Evolutionary conservation across 2,888 invertebrate genomes (phyloP), one percentile per base, ranked within the genome.

Genomic region (Cylloceria caligata): DNA sequence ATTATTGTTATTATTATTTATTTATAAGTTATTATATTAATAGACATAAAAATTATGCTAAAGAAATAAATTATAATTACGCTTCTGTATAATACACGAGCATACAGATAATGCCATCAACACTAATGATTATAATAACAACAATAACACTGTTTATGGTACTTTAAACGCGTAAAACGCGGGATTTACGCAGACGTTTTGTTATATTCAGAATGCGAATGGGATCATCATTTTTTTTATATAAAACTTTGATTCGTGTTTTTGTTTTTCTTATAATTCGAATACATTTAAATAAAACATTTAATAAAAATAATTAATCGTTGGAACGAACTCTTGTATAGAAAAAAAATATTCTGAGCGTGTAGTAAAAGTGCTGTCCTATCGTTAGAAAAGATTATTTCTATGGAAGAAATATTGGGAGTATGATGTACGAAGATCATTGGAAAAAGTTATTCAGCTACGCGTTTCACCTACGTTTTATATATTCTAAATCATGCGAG

Each of bases 171-270:
- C n/a, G n/a, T n/a, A 47, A 19, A 47, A 47, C 47, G 47, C 19
- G 4, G 47, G 13, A 19, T 47, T 16, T 47, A 47, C 47, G 47
- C 19, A 47, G 19, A 19, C 19, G 47, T 7, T 36, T 62, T n/a
- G n/a, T n/a, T n/a, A n/a, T 64, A 39, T 64, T 45, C 45, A 65
- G 4, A 65, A 47, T 16, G 27, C 42, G n/a, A n/a, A 42, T 0
- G 42, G 16, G 34, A 30, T 5, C 19, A 64, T 64, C 1, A 39
- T 24, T 24, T 1, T 39, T 45, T 45, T 13, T 45, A n/a, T 45
- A n/a, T 42, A n/a, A n/a, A n/a, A n/a, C n/a, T n/a, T n/a, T n/a
- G n/a, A n/a, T n/a, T n/a, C n/a, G n/a, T n/a, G n/a, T n/a, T n/a
- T n/a, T n/a, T n/a, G n/a, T n/a, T n/a, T n/a, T n/a, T n/a, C n/a